Evolutionary conservation across 1,140 invertebrate species (phyloP).

Genomic region (Eubasilissa regina): DNA sequence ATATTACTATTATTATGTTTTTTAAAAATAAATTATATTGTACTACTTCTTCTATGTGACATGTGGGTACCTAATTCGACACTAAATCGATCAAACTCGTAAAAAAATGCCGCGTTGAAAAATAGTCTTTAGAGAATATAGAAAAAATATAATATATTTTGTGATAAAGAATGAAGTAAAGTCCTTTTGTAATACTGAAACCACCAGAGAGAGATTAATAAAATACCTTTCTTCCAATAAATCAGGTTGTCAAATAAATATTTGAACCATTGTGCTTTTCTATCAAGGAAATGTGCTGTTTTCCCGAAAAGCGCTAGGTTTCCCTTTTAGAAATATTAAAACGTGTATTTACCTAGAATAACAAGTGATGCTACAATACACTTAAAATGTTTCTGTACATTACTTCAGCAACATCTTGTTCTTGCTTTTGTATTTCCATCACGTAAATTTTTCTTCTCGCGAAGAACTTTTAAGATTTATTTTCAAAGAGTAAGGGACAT

Average conservation of each 20-base stretch:
- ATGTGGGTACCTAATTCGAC: too few species aligned
- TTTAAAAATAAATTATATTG: too few species aligned
- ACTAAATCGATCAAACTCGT: too few species aligned
- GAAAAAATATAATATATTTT: too few species aligned
- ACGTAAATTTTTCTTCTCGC: constrained; percentile 49
- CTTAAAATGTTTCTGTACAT: constrained; percentile 41
- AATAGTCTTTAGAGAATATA: too few species aligned
- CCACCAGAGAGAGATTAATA: background rate
- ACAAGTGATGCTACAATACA: constrained; percentile 39
- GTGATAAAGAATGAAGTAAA: too few species aligned
- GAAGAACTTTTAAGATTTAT: constrained; percentile 46
- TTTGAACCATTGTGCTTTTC: constrained; percentile 8
- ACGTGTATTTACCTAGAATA: constrained; percentile 24
- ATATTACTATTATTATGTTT: too few species aligned
- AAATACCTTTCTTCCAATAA: constrained; percentile 13
- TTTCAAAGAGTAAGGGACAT: constrained; percentile 46
- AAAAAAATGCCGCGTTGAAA: too few species aligned
- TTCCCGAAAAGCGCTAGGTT: constrained; percentile 1
- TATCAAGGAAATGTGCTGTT: background rate
- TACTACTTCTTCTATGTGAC: too few species aligned
- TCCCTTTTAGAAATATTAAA: constrained; percentile 41
- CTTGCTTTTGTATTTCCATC: constrained; percentile 43
- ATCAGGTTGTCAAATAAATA: constrained; percentile 9
- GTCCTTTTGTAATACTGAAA: background rate
- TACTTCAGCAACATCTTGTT: constrained; percentile 42